Base-by-base conservation (phyloP, 1,140 invertebrate species). In the Brachystomella parvula region DNA sequence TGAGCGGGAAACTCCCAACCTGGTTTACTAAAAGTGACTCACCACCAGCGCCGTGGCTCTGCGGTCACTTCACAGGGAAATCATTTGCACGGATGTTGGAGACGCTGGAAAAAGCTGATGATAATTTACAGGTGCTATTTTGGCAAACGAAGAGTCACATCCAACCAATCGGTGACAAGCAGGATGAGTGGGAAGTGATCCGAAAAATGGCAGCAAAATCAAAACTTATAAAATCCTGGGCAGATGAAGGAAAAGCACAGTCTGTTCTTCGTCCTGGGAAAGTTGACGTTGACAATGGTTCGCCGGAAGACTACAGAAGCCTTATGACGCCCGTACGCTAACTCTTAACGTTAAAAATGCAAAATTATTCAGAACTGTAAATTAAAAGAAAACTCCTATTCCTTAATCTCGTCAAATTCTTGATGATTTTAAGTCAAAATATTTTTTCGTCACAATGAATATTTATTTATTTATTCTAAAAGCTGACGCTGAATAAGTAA, bases 11-110 rank as follows among this genome's bases (percentile, higher is more conserved):
- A 12, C 6, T 19, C 6, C 49, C 49, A 15, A 15, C 15, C 24
- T 53, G 49, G 49, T 24, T 53, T 12, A 12, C 39, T 9, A n/a
- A n/a, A n/a, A n/a, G 9, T 26, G 21, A 53, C 3, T 3, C 9
- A 15, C 3, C 26, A 30, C 57, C 26, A 59, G 12, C 21, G 2
- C 57, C 57, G 6, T 59, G 57, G 57, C 12, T 59, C 2, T 59
- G 57, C 30, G 57, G 57, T 30, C 57, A 59, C 57, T 59, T 59
- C 30, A 30, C 57, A 6, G 57, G 26, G 2, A 59, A 59, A 31
- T 59, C 57, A 15, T 59, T 59, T 59, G 57, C 57, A 29, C 24
- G 26, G 3, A 59, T 59, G 57, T 15, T 59, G 26, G 57, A 59
- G 6, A 28, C 24, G 21, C 29, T 59, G 12, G 29, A 59, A 31